These are phyloP conservation scores for Spialia ferax DNA, from an alignment of 2,888 invertebrate genomes.

Conservation along the genomic window DNA sequence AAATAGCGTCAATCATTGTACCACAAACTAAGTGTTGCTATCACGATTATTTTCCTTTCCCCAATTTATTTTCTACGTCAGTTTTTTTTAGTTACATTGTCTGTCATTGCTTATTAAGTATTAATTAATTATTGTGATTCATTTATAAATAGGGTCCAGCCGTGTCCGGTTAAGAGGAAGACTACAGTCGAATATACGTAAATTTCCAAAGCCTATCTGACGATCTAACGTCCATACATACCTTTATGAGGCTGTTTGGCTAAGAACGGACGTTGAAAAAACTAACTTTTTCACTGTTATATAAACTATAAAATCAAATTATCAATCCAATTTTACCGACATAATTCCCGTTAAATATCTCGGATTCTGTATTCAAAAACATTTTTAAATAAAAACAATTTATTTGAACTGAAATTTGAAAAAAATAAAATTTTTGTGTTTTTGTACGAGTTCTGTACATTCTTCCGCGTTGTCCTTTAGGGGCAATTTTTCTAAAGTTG, in stretches of 20 bases:
- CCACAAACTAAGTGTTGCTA: neutral
- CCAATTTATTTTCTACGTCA: neutral
- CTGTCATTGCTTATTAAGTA: neutral
- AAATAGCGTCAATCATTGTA: neutral
- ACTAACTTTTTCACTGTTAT: too few relatives aligned
- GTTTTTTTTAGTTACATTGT: neutral
- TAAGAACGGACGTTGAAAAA: slow-evolving; percentile 13
- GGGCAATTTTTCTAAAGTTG: neutral
- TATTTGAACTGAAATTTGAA: too few relatives aligned
- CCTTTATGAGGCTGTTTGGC: neutral
- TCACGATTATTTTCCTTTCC: neutral
- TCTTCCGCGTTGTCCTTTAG: neutral
- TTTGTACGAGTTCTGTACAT: too few relatives aligned
- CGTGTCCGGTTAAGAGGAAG: slow-evolving; percentile 31
- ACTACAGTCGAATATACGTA: slow-evolving; percentile 23
- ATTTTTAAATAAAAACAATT: too few relatives aligned
- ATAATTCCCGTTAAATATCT: too few relatives aligned
- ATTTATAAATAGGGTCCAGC: slow-evolving; percentile 16
- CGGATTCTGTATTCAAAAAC: too few relatives aligned
- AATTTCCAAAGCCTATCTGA: slow-evolving; percentile 14
- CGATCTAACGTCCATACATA: slow-evolving; percentile 18
- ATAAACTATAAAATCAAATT: too few relatives aligned
- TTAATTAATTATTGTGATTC: neutral
- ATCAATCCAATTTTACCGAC: too few relatives aligned
- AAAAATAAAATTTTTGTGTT: too few relatives aligned